phyloP scores from a whole-genome alignment of 2,113 vertebrate species.

The Rutilus rutilus region DNA sequence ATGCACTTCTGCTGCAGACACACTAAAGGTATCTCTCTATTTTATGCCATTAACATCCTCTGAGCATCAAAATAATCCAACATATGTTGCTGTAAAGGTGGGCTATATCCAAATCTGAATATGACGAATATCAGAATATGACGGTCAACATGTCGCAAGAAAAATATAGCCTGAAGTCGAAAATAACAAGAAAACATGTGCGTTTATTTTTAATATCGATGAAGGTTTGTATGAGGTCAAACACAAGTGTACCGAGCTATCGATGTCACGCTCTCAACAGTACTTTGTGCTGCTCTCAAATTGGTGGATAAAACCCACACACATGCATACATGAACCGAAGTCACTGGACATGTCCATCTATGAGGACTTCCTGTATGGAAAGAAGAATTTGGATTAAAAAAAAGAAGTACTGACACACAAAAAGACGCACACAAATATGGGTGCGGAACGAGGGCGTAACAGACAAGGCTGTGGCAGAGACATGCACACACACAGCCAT shows the following conservation, averaged over 20 bases:
- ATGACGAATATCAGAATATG: too few relatives aligned
- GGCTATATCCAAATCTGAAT: neutral
- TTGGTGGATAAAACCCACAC: conserved; percentile 51
- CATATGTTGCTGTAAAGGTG: neutral
- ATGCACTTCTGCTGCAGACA: conserved; percentile 6
- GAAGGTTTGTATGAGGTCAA: conserved; percentile 87
- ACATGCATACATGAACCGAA: neutral
- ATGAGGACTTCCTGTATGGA: neutral
- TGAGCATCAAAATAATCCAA: neutral
- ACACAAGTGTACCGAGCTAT: conserved; percentile 95
- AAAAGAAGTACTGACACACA: conserved; percentile 16
- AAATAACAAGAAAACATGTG: neutral
- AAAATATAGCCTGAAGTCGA: neutral
- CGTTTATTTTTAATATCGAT: neutral
- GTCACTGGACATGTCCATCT: neutral
- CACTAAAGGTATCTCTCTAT: neutral
- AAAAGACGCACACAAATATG: conserved; percentile 38
- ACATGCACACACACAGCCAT: conserved; percentile 41
- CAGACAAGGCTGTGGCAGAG: conserved; percentile 41
- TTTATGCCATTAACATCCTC: conserved; percentile 2
- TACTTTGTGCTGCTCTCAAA: conserved; percentile 97
- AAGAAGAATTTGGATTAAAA: neutral
- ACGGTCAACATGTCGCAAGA: neutral
- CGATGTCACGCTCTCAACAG: conserved; percentile 86
- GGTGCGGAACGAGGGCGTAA: conserved; percentile 49